Base-by-base conservation (phyloP, 2,797 vertebrate genomes). In the Oophaga sylvatica region DNA sequence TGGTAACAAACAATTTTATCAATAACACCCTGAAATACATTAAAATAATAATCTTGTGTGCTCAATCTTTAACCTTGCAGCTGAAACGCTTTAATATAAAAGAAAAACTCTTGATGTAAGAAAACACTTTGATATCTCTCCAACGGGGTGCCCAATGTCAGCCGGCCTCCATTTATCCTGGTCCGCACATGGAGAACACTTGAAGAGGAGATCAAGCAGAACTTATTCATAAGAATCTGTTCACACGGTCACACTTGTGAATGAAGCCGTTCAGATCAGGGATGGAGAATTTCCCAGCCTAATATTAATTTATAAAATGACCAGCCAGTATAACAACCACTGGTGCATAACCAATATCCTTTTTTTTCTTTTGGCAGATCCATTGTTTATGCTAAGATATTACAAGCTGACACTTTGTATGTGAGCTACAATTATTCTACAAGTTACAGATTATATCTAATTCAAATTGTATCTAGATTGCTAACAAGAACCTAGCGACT, bases 211-310 rank as follows among this genome's bases (percentile, higher is more conserved):
- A 41, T 62, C 4, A 80, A 56, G 75, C 75, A 56, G 15, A 77
- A 77, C 10, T 80, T 63, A 62, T 62, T 80, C 59, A 62, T 80
- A 62, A 35, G 78, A 63, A 62, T 41, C 57, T n/a, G 16, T 65
- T 81, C 79, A 81, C 79, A 63, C 79, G 59, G 57, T 62, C 59
- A 45, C 79, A 81, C 31, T 60, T 62, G 19, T 60, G 29, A 80
- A 80, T 56, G 75, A 56, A 48, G 75, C 45, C 48, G 22, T 15
- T 26, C 75, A 77, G 12, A 56, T 26, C 75, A 26, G 45, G 48
- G n/a, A 77, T 53, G 45, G 73, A 53, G 73, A 45, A 76, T n/a
- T 76, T 48, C 20, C 73, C 73, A 53, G 73, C 11, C 45, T 11
- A 16, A 19, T 3, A 5, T 35, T 45, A 41, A 5, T 35, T 45